A percentile compares a stretch with the other conserved stretches of the same genome.
These are phyloP conservation scores for Willowsia nigromaculata DNA, from an alignment of 2,888 invertebrate species.

Conservation along the genomic window DNA sequence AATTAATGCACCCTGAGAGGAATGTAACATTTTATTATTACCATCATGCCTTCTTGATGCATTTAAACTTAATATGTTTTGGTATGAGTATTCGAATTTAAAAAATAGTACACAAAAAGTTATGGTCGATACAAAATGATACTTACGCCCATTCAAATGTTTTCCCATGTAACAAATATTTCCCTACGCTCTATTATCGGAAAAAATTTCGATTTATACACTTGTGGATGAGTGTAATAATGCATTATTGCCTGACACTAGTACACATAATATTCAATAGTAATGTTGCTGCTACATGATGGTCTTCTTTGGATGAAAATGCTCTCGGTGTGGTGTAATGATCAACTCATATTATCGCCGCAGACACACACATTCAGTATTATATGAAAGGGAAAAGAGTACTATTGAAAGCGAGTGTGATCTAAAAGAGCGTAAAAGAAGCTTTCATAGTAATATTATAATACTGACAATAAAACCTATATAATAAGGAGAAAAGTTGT, in stretches of 20 bases:
- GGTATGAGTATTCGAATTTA: conserved; percentile 5
- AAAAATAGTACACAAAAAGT: conserved; percentile 18
- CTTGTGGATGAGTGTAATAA: conserved; percentile 50
- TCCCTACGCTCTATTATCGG: conserved; percentile 29
- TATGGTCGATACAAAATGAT: conserved; percentile 15
- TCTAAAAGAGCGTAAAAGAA: conserved; percentile 8
- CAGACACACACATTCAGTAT: conserved; percentile 2
- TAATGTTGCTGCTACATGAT: background rate
- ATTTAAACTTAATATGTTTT: background rate
- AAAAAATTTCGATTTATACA: conserved; percentile 40
- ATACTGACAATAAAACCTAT: conserved; percentile 36
- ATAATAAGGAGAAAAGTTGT: background rate
- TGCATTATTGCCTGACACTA: conserved; percentile 49
- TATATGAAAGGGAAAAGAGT: background rate
- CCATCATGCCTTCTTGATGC: background rate
- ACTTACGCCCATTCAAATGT: conserved; percentile 30
- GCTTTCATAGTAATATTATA: conserved; percentile 17
- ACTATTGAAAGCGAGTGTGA: background rate
- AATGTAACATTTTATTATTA: background rate
- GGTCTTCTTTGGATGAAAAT: background rate
- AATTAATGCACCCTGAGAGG: background rate
- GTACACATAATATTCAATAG: background rate
- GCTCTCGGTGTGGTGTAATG: background rate
- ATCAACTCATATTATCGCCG: conserved; percentile 36
- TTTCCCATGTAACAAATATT: conserved; percentile 40